phyloP scores from a whole-genome alignment of 2,797 vertebrate genomes.

The Manis crassicaudata region DNA sequence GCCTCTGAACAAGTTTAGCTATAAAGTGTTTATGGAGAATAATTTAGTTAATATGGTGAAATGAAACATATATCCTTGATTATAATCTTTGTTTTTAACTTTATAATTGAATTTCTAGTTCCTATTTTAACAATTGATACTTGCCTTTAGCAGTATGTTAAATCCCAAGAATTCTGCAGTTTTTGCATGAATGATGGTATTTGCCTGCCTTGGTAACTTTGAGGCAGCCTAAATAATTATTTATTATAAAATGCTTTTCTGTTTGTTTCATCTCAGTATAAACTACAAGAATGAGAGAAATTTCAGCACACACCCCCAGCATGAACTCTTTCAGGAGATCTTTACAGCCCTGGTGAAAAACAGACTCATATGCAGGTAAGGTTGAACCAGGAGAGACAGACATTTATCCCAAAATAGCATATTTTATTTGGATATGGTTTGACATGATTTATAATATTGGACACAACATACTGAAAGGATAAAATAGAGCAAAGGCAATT shows the following conservation, averaged over 20 bases:
- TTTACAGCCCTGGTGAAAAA: constrained; percentile 91
- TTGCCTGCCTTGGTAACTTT: not conserved
- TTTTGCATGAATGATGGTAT: not conserved
- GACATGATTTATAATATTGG: not conserved
- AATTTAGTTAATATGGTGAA: not conserved
- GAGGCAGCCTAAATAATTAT: constrained; percentile 8
- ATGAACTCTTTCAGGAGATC: constrained; percentile 90
- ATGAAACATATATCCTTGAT: not conserved
- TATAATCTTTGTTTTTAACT: not conserved
- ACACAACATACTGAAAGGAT: not conserved
- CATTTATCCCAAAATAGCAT: not conserved
- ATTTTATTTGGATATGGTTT: not conserved
- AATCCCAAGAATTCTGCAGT: not conserved
- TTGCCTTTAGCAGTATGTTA: not conserved
- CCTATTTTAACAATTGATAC: not conserved
- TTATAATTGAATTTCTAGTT: not conserved
- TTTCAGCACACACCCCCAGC: constrained; percentile 90
- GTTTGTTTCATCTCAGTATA: constrained; percentile 81
- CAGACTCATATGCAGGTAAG: constrained; percentile 92
- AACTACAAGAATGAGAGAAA: constrained; percentile 92
- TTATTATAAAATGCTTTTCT: constrained; percentile 55
- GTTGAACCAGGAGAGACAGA: not conserved
- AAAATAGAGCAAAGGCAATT: not conserved
- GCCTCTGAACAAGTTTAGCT: not conserved
- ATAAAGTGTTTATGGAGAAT: not conserved